These are phyloP conservation scores for Muscina levida DNA, from an alignment of 2,888 invertebrate species.

Conservation along the genomic window DNA sequence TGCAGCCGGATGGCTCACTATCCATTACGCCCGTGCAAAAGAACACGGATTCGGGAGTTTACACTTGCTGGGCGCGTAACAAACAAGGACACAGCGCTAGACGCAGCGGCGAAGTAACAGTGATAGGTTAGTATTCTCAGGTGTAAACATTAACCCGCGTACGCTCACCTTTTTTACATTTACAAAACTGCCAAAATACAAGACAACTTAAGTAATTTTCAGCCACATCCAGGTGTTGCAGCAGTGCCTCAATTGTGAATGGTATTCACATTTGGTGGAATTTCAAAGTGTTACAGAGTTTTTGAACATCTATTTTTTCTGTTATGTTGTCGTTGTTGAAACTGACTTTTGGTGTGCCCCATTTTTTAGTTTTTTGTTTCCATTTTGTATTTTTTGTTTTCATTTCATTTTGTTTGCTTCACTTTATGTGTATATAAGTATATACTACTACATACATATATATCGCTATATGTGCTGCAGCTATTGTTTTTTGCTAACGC, in stretches of 20 bases:
- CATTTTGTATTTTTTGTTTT: constrained; percentile 28
- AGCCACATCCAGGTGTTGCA: constrained; percentile 62
- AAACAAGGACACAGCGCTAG: constrained; percentile 88
- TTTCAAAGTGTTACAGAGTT: neutral
- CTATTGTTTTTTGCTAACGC: constrained; percentile 27
- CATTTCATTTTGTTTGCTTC: constrained; percentile 26
- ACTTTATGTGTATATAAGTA: constrained; percentile 10
- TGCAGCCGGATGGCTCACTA: constrained; percentile 87
- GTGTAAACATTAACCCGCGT: neutral
- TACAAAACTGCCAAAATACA: neutral
- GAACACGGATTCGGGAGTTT: constrained; percentile 87
- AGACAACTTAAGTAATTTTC: constrained; percentile 8
- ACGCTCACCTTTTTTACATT: neutral
- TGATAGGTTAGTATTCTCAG: constrained; percentile 84
- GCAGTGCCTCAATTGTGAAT: constrained; percentile 38
- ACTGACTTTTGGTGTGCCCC: constrained; percentile 22
- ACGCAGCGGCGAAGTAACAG: constrained; percentile 87
- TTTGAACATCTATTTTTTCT: constrained; percentile 64
- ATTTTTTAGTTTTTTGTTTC: constrained; percentile 24
- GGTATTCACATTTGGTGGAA: neutral
- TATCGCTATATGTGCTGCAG: neutral
- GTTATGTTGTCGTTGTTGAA: too few species aligned
- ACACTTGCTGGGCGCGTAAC: constrained; percentile 90
- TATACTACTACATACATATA: neutral
- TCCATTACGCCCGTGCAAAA: constrained; percentile 89